Percentiles rank a stretch among this genome's conserved stretches.
These are phyloP conservation scores for Crenichthys baileyi DNA, from an alignment of 2,797 vertebrate genomes.

Conservation along the genomic window DNA sequence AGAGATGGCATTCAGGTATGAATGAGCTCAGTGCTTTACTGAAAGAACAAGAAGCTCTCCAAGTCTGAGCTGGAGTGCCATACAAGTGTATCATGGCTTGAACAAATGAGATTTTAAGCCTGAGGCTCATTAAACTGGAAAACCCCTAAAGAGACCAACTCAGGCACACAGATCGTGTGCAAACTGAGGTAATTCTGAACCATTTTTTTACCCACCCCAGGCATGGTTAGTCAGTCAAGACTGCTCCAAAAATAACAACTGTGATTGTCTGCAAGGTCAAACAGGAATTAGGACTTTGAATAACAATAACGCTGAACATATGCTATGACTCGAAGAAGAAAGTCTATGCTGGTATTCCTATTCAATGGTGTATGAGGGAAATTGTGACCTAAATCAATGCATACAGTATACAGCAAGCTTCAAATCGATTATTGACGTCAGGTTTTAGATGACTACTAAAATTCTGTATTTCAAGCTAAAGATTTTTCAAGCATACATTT, in stretches of 20 bases:
- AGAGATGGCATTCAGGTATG: neutral
- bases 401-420: too few relatives aligned
- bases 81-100: neutral
- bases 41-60: neutral
- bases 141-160: neutral
- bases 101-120: constrained; percentile 11
- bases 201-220: neutral
- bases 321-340: too few relatives aligned
- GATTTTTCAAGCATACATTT: too few relatives aligned
- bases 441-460: too few relatives aligned
- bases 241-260: neutral
- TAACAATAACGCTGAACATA: too few relatives aligned
- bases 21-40: neutral
- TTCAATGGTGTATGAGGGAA: too few relatives aligned
- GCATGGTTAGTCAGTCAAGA: neutral
- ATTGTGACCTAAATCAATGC: too few relatives aligned
- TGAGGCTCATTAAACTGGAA: constrained; percentile 4
- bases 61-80: neutral
- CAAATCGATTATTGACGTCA: too few relatives aligned
- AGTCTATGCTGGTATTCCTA: too few relatives aligned
- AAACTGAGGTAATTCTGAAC: neutral
- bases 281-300: too few relatives aligned
- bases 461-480: too few relatives aligned
- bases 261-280: neutral
- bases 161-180: neutral